These are phyloP conservation scores for Epizoanthus ramosus DNA, from an alignment of 92 coral and sea anemone genomes.

Conservation along the genomic window DNA sequence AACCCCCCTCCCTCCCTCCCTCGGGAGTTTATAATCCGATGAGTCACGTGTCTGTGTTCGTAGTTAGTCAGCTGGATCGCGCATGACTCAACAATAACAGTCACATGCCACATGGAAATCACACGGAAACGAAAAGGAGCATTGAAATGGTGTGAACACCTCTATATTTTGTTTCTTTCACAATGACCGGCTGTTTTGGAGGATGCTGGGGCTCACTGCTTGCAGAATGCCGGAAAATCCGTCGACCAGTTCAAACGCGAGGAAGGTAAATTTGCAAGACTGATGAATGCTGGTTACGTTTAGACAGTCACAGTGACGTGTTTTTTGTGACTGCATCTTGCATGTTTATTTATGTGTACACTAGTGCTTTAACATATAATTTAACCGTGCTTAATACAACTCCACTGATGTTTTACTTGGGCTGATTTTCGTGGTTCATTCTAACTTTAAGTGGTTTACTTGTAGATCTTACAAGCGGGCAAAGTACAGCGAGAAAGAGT, in stretches of 20 bases:
- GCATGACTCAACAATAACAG: constrained; percentile 36
- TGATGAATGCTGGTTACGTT: neutral
- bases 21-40: too few species aligned
- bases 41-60: neutral
- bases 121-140: neutral
- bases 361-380: too few species aligned
- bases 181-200: constrained; percentile 79
- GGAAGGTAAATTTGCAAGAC: constrained; percentile 56
- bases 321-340: too few species aligned
- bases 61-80: constrained; percentile 12
- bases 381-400: too few species aligned
- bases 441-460: neutral
- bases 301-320: neutral
- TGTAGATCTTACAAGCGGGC: constrained; percentile 75
- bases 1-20: too few species aligned
- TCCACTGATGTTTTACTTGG: neutral
- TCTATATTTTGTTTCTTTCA: constrained; percentile 7
- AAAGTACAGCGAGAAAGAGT: constrained; percentile 71
- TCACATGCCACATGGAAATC: constrained; percentile 41
- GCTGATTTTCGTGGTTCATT: neutral
- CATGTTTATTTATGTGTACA: too few species aligned
- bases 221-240: constrained; percentile 73
- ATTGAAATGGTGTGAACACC: constrained; percentile 15
- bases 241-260: constrained; percentile 73
- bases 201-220: constrained; percentile 90